Base-by-base conservation (phyloP, 1,140 invertebrate species). In the Metaphire vulgaris region DNA sequence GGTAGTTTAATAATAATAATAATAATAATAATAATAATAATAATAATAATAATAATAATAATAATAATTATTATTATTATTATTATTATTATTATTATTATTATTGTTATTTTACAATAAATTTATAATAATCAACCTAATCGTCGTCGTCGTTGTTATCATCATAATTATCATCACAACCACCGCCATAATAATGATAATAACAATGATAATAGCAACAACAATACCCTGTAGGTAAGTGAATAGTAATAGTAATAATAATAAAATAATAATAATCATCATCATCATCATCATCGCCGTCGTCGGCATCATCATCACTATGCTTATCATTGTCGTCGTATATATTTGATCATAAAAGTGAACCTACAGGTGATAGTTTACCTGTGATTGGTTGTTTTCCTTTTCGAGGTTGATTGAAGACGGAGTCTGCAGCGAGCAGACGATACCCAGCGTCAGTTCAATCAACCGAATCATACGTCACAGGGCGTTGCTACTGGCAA, bases 391-490 rank as follows among this genome's bases (percentile, higher is more conserved):
- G 21, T 56, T 56, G 41, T 56, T 21, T 6, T 56, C 41, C 6
- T 56, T 56, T 21, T 56, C 6, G 6, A 56, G 33, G 30, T 26
- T 87, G 64, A 89, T 99, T 74, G 92, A 95, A 1, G 97, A 99
- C 85, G 93, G 93, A 34, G 96, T 99, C 82, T 99, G 97, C 87
- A 95, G 95, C 72, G 93, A 96, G 86, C 97, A 99, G 86, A 99
- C 98, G 87, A 96, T 99, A 79, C 97, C 97, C 83, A 97, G 94
- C 83, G 97, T 99, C 77, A 97, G 95, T 79, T 98, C 96, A 79
- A 99, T 99, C 82, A 99, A 99, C 88, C 93, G 97, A 78, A 97
- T 98, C 81, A 89, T 97, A 33, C 89, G 94, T 69, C 95, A 96
- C 84, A 86, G 31, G 31, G 41, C 41, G 21, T 56, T 21, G 41